Evolutionary conservation across 2,113 vertebrate species (phyloP).

Genomic region (Furnarius figulus): DNA sequence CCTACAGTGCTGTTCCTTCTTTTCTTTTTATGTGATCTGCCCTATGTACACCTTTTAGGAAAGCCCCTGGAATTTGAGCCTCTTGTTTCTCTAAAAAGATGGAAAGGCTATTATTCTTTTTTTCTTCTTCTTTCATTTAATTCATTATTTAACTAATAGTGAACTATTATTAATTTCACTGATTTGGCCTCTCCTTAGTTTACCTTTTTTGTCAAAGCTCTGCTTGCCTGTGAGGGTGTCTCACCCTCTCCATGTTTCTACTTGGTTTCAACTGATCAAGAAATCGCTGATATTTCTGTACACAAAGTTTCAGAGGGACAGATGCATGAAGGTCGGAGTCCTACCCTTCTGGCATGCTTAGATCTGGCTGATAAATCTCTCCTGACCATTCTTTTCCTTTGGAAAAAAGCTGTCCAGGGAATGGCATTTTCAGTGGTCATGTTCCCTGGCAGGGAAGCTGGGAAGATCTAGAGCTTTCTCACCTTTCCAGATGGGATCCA

Average conservation of each 20-base stretch:
- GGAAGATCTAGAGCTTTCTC: conserved; percentile 32
- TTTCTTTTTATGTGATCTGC: background rate
- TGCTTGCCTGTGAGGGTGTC: background rate
- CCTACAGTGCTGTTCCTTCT: background rate
- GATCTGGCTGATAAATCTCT: conserved; percentile 27
- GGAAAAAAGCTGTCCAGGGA: background rate
- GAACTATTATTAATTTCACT: background rate
- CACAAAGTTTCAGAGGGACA: conserved; percentile 46
- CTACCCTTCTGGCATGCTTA: conserved; percentile 39
- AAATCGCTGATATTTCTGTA: conserved; percentile 47
- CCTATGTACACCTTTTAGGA: background rate
- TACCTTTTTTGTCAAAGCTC: background rate
- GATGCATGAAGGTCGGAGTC: conserved; percentile 39
- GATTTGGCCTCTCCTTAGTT: background rate
- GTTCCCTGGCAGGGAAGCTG: background rate
- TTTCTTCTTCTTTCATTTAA: background rate
- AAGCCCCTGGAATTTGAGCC: background rate
- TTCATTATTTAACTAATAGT: background rate
- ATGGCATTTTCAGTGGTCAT: conserved; percentile 9
- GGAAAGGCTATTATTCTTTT: background rate
- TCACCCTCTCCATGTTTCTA: background rate
- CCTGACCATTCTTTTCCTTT: conserved; percentile 14
- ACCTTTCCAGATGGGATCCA: conserved; percentile 27
- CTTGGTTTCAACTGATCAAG: conserved; percentile 46
- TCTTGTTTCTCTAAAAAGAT: background rate